A percentile compares a stretch with the other conserved stretches of the same genome.
Evolutionary conservation across 30 jellyfish, hydroid and myxozoan species (phyloP).

Genomic region (Catostylus mosaicus): DNA sequence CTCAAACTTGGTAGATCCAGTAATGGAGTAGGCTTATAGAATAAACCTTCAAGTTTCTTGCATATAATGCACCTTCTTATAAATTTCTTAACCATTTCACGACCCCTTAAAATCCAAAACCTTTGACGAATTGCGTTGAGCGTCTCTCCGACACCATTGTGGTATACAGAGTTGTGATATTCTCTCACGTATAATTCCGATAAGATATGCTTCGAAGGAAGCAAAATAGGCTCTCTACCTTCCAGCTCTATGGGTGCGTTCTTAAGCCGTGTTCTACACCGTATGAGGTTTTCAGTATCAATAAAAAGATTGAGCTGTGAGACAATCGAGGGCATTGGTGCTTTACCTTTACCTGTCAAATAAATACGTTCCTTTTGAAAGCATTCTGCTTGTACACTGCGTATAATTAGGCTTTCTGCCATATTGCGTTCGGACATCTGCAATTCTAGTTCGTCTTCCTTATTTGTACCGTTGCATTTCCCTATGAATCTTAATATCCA

Average conservation of each 20-base stretch:
- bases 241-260: slow-evolving; percentile 7
- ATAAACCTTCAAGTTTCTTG: slow-evolving; percentile 55
- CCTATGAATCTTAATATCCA: slow-evolving; percentile 27
- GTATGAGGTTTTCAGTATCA: neutral
- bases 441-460: neutral
- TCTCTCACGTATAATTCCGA: slow-evolving; percentile 3
- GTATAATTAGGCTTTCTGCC: slow-evolving; percentile 19
- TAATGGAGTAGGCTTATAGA: neutral
- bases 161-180: slow-evolving; percentile 16
- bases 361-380: neutral
- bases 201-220: slow-evolving; percentile 18
- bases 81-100: slow-evolving; percentile 13
- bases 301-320: slow-evolving; percentile 23
- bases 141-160: slow-evolving; percentile 52
- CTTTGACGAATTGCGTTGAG: slow-evolving; percentile 29
- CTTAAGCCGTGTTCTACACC: slow-evolving; percentile 26
- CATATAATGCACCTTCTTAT: slow-evolving; percentile 22
- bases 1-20: slow-evolving; percentile 39
- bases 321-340: neutral
- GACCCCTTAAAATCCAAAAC: slow-evolving; percentile 48
- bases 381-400: neutral
- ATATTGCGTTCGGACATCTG: neutral
- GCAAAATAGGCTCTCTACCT: slow-evolving; percentile 21
- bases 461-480: slow-evolving; percentile 1
- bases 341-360: neutral